Evolutionary conservation across 2,797 vertebrate species (phyloP).

Genomic region (Champsocephalus esox): DNA sequence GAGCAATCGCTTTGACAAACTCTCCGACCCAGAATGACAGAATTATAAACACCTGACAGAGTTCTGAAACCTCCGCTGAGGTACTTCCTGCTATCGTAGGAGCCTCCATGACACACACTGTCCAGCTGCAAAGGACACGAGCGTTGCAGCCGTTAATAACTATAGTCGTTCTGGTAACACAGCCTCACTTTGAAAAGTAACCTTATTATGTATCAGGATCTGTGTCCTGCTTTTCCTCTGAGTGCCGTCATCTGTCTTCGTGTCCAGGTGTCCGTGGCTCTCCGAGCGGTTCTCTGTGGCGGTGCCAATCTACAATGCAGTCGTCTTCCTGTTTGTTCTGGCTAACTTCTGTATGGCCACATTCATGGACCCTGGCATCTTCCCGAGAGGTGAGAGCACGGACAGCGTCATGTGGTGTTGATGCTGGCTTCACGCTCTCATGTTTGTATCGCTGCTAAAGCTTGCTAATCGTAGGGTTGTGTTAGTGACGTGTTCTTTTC

Average conservation of each 20-base stretch:
- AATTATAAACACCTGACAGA: too few species aligned
- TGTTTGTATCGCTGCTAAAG: not conserved
- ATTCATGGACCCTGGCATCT: constrained; percentile 99
- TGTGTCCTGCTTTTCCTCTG: not conserved
- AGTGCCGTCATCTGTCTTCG: not conserved
- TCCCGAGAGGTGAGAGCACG: constrained; percentile 90
- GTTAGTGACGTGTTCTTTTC: not conserved
- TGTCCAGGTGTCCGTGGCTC: constrained; percentile 93
- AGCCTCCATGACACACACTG: not conserved
- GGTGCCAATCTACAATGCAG: constrained; percentile 94
- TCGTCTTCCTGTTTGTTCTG: constrained; percentile 96
- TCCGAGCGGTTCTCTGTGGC: constrained; percentile 91
- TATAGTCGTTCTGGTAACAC: not conserved
- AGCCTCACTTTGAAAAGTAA: too few species aligned
- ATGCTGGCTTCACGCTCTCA: not conserved
- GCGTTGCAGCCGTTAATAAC: too few species aligned
- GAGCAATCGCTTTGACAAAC: too few species aligned
- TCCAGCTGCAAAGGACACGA: not conserved
- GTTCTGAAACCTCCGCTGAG: too few species aligned
- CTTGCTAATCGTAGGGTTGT: too few species aligned
- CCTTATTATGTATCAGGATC: not conserved
- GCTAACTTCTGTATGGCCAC: constrained; percentile 99
- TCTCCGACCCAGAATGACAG: too few species aligned
- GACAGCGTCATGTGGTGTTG: not conserved
- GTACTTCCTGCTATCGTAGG: too few species aligned